Evolutionary conservation across 2,113 vertebrate genomes (phyloP).

Genomic region (Myocastor coypus): DNA sequence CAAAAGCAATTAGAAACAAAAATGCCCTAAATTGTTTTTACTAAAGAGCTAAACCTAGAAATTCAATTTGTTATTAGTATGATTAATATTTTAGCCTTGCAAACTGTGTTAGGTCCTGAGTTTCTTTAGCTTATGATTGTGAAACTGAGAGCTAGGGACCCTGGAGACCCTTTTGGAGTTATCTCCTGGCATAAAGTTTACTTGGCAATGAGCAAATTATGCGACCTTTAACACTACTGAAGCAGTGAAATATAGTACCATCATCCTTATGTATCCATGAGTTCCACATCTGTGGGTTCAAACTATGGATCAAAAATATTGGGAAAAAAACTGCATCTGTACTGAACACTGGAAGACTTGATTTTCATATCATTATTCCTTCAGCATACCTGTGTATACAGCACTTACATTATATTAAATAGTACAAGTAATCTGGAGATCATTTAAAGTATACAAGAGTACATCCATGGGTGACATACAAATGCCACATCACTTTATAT

Average conservation of each 20-base stretch:
- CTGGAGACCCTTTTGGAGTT: conserved; percentile 14
- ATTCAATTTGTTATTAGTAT: neutral
- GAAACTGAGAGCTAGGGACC: conserved; percentile 47
- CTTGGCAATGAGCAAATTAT: conserved; percentile 50
- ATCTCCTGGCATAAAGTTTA: conserved; percentile 21
- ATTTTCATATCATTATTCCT: neutral
- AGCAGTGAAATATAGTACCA: neutral
- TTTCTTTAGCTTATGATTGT: conserved; percentile 45
- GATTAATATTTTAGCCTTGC: conserved; percentile 9
- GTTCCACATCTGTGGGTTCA: neutral
- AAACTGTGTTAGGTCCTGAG: neutral
- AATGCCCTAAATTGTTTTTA: neutral
- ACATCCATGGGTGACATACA: neutral
- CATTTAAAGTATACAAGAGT: neutral
- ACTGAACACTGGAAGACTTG: neutral
- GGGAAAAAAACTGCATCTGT: neutral
- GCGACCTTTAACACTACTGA: neutral
- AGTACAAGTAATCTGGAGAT: neutral
- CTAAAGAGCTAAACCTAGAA: conserved; percentile 2
- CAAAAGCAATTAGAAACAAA: conserved; percentile 32
- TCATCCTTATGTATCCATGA: neutral
- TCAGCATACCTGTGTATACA: neutral
- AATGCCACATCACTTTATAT: neutral
- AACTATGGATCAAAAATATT: neutral
- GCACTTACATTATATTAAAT: neutral